Evolutionary conservation across 2,888 invertebrate species (phyloP).

Genomic region (Ornithoptera priamus): DNA sequence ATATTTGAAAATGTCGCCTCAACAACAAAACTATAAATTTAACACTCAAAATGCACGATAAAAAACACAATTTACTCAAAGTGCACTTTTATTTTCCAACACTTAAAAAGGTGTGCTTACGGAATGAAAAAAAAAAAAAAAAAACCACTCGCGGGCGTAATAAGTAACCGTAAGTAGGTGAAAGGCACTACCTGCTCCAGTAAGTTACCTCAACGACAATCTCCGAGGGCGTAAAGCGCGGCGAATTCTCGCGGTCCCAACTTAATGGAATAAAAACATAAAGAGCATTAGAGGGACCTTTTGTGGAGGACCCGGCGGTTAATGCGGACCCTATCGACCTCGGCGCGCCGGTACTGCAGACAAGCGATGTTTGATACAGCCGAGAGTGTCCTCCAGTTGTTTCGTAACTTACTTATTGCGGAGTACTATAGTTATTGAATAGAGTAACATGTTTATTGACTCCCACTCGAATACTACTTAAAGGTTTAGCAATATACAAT

Average conservation of each 20-base stretch:
- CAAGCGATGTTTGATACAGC: constrained; percentile 21
- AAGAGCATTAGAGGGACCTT: constrained; percentile 49
- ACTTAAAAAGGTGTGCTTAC: constrained; percentile 10
- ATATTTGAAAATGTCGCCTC: neutral
- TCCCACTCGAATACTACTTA: too few relatives aligned
- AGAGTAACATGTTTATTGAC: too few relatives aligned
- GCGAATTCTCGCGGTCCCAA: constrained; percentile 46
- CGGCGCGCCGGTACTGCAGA: constrained; percentile 16
- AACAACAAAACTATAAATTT: neutral
- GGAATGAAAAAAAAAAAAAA: constrained; percentile 24
- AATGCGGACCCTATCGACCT: constrained; percentile 31
- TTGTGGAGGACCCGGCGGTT: constrained; percentile 32
- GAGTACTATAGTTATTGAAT: too few relatives aligned
- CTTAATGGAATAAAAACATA: constrained; percentile 74
- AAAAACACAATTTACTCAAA: constrained; percentile 1
- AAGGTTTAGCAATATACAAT: too few relatives aligned
- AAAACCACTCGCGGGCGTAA: constrained; percentile 36
- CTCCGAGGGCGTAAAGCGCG: constrained; percentile 44
- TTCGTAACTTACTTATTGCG: neutral
- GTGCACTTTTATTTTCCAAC: constrained; percentile 16
- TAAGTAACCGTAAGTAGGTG: constrained; percentile 38
- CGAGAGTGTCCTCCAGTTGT: constrained; percentile 1
- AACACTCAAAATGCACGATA: neutral
- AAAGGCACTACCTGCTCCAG: constrained; percentile 47
- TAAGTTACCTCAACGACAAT: constrained; percentile 54